Evolutionary conservation across 2,113 vertebrate genomes (phyloP), one percentile per base, ranked within the genome.

Genomic region (Phasianus colchicus): DNA sequence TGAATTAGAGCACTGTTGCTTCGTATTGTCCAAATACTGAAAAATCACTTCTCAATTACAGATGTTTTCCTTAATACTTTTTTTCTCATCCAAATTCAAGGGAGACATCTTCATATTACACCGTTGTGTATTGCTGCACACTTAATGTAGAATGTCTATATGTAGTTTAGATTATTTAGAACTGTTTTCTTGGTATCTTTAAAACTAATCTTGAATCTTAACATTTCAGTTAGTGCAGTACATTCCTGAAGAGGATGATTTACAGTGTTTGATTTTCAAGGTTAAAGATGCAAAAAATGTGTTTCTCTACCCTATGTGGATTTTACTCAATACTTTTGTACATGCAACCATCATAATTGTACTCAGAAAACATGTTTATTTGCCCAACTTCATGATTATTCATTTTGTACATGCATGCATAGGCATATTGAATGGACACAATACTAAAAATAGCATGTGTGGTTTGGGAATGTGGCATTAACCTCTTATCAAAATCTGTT

Each of bases 21-120:
- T 88, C 69, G 25, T 70, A 70, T 86, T 69, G 43, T 61, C 47
- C 36, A 88, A 79, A 66, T 67, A 58, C 87, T 90, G 43, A 85
- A 80, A 86, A 90, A 91, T 78, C 27, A 73, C 27, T 92, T 90
- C 55, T 66, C 32, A 81, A 76, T 90, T 70, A 86, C 42, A 88
- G 40, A 52, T 48, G 4, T 3, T 76, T 61, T 57, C 21, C 48
- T 84, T 63, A 73, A 65, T 32, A 16, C 18, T 38, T 25, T n/a
- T 78, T 78, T 74, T 19, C 43, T 57, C 22, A 43, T 36, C 9
- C 47, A 80, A 8, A 84, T 65, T 65, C 84, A 73, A 90, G 21
- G 45, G 42, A 47, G 40, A 25, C 30, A 75, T 88, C 38, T 81
- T 82, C 47, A 75, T 57, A 87, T 86, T 84, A 70, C 24, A 13